Conservation (phyloP, 2,113 vertebrate genomes). For the Porphyrio hochstetteri region DNA sequence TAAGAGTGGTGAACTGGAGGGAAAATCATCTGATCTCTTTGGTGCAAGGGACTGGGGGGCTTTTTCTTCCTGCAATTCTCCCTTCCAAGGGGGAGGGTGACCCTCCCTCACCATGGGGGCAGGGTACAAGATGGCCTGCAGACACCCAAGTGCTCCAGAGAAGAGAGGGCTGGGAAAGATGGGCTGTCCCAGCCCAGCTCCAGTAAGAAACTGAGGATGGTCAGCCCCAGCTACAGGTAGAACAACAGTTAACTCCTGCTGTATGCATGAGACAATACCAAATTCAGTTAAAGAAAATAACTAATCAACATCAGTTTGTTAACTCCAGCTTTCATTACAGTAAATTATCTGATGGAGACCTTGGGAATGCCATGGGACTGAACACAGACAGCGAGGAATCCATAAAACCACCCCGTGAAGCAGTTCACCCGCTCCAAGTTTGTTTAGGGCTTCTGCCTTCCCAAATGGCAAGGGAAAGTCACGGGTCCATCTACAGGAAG, state of each 20-base stretch:
- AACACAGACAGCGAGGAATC: background rate
- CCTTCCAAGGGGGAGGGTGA: background rate
- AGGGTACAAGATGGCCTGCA: background rate
- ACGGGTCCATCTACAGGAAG: background rate
- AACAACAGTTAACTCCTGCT: background rate
- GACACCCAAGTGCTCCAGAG: background rate
- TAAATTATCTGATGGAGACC: background rate
- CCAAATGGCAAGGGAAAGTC: background rate
- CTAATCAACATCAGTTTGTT: background rate
- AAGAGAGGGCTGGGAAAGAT: background rate
- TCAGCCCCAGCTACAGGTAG: background rate
- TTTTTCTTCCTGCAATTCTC: background rate
- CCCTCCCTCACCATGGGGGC: fast-evolving
- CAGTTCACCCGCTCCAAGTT: background rate
- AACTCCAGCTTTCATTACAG: background rate
- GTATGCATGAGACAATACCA: background rate
- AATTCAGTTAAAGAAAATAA: background rate
- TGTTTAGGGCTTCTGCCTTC: background rate
- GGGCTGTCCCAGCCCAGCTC: background rate
- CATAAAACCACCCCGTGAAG: background rate
- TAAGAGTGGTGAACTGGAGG: background rate
- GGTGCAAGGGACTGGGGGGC: background rate
- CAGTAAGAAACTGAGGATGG: background rate
- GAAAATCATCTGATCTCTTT: background rate
- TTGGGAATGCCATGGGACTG: background rate